These are phyloP conservation scores for Cherax quadricarinatus DNA, from an alignment of 1,140 invertebrate species.

Conservation along the genomic window DNA sequence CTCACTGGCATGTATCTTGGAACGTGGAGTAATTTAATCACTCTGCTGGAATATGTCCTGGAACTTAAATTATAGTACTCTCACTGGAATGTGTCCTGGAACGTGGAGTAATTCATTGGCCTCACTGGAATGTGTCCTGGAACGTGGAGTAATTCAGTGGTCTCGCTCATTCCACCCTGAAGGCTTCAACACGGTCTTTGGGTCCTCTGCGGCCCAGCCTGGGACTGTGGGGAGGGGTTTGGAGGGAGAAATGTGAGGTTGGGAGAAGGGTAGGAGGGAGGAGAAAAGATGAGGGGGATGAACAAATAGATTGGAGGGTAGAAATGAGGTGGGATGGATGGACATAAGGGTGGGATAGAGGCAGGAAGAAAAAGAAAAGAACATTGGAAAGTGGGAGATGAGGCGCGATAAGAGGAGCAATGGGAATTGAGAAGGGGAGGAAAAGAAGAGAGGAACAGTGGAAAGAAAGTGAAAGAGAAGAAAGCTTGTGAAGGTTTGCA, in stretches of 20 bases:
- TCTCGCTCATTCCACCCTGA: no score
- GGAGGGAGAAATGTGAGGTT: not conserved
- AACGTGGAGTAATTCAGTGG: no score
- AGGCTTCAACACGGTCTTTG: no score
- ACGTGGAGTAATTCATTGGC: no score
- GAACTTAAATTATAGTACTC: not conserved
- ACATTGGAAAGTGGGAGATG: no score
- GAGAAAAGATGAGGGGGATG: not conserved
- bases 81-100: not conserved
- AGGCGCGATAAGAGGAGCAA: not conserved
- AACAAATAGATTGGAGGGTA: no score
- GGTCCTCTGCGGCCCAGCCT: not conserved
- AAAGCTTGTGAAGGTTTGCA: no score
- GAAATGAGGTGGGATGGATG: not conserved
- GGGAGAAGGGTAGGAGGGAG: not conserved
- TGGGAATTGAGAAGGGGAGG: not conserved
- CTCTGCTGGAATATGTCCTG: not conserved
- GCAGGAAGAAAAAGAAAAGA: not conserved
- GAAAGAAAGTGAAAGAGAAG: no score
- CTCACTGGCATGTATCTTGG: not conserved
- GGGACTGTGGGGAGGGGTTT: not conserved
- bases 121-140: no score
- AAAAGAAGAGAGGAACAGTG: no score
- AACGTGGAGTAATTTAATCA: not conserved
- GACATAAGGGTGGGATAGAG: not conserved